phyloP scores from a whole-genome alignment of 2,888 invertebrate genomes.

The Habroteleia sp. region DNA sequence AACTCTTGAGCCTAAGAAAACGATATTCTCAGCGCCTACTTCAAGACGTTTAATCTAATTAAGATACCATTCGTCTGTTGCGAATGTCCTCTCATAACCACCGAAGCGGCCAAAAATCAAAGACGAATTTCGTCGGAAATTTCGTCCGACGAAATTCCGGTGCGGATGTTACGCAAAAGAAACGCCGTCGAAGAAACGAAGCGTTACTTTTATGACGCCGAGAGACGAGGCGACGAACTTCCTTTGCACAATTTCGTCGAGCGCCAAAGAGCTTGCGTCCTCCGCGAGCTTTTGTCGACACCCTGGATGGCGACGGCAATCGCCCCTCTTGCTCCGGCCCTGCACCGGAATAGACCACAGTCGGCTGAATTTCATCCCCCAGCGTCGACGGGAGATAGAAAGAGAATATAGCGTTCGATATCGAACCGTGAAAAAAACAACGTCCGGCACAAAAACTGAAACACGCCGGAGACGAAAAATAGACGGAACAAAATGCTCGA shows the following conservation, averaged over 20 bases:
- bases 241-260: constrained; percentile 48
- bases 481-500: constrained; percentile 26
- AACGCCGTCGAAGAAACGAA: constrained; percentile 50
- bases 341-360: constrained; percentile 33
- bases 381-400: constrained; percentile 59
- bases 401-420: constrained; percentile 69
- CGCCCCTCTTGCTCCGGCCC: constrained; percentile 48
- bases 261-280: constrained; percentile 45
- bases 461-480: constrained; percentile 48
- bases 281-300: constrained; percentile 40
- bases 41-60: constrained; percentile 9
- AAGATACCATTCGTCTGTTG: neutral
- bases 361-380: constrained; percentile 43
- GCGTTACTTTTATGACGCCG: constrained; percentile 56
- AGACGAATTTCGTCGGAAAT: constrained; percentile 26
- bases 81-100: constrained; percentile 1
- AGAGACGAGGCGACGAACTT: constrained; percentile 44
- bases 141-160: constrained; percentile 29
- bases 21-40: too few relatives aligned
- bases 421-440: constrained; percentile 70
- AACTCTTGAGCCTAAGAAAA: too few relatives aligned
- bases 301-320: constrained; percentile 38
- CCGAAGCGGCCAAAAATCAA: constrained; percentile 16
- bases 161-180: constrained; percentile 43
- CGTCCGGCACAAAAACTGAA: constrained; percentile 57